Evolutionary conservation across 1,140 invertebrate species (phyloP).

Genomic region (Drosophila ananassae): DNA sequence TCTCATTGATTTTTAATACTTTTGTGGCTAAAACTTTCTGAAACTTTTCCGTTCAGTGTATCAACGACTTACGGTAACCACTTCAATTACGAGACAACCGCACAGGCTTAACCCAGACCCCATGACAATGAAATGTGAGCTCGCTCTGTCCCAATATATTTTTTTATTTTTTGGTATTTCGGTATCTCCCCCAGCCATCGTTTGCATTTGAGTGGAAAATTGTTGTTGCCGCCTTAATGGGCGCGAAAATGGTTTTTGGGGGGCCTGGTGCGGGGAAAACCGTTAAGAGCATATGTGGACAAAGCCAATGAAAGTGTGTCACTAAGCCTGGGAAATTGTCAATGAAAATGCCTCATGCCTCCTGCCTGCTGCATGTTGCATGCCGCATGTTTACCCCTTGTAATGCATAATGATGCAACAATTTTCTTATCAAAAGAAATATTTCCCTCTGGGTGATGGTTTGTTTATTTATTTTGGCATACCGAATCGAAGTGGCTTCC

Average conservation of each 20-base stretch:
- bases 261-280: slow-evolving; percentile 20
- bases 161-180: slow-evolving; percentile 19
- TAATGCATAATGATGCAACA: slow-evolving; percentile 76
- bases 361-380: slow-evolving; percentile 6
- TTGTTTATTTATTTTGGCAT: slow-evolving; percentile 10
- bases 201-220: slow-evolving; percentile 72
- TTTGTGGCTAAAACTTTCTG: background rate
- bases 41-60: slow-evolving; percentile 6
- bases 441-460: slow-evolving; percentile 5
- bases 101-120: slow-evolving; percentile 37
- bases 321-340: slow-evolving; percentile 76
- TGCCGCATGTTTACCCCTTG: slow-evolving; percentile 3
- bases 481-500: slow-evolving; percentile 13
- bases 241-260: slow-evolving; percentile 55
- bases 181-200: slow-evolving; percentile 23
- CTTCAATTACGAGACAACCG: slow-evolving; percentile 34
- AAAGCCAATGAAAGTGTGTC: slow-evolving; percentile 67
- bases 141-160: slow-evolving; percentile 47
- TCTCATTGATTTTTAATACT: background rate
- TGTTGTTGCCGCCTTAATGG: slow-evolving; percentile 61
- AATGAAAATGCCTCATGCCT: slow-evolving; percentile 49
- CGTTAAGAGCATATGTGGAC: slow-evolving; percentile 72
- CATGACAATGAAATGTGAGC: slow-evolving; percentile 80
- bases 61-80: slow-evolving; percentile 8
- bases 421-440: slow-evolving; percentile 73